phyloP scores from a whole-genome alignment of 2,113 vertebrate species.

The Tupaia tana region DNA sequence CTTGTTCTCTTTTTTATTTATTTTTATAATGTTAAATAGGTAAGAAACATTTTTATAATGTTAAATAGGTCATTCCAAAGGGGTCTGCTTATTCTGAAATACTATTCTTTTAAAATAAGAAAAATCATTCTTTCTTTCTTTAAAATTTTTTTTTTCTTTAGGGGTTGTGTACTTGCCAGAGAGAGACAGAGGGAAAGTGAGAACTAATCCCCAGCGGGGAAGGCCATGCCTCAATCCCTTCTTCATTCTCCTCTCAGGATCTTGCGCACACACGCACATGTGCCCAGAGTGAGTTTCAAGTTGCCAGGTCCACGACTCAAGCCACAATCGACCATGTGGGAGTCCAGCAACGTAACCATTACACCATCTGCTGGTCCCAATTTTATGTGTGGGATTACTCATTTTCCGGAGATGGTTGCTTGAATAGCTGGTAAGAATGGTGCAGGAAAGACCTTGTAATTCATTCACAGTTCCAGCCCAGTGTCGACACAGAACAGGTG shows the following conservation, averaged over 20 bases:
- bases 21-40: slow-evolving; percentile 43
- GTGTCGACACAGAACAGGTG: not conserved
- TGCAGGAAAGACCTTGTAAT: not conserved
- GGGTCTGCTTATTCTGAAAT: not conserved
- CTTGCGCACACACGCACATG: too few relatives aligned
- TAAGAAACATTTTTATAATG: not conserved
- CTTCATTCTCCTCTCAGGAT: too few relatives aligned
- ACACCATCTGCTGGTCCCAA: too few relatives aligned
- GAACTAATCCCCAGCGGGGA: too few relatives aligned
- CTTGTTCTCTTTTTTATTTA: not conserved
- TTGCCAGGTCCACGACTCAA: too few relatives aligned
- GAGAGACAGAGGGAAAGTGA: too few relatives aligned
- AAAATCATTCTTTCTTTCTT: not conserved
- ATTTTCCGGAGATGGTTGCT: not conserved
- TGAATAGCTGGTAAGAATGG: not conserved
- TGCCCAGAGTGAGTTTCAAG: too few relatives aligned
- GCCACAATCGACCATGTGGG: too few relatives aligned
- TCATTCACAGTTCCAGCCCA: not conserved
- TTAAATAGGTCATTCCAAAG: not conserved
- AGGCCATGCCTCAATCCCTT: too few relatives aligned
- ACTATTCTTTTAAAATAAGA: not conserved
- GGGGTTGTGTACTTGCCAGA: too few relatives aligned
- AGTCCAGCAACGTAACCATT: too few relatives aligned
- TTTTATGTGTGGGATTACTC: slow-evolving; percentile 32
- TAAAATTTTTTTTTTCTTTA: not conserved